phyloP scores from a whole-genome alignment of 1,140 invertebrate species.

The Tachypleus tridentatus region DNA sequence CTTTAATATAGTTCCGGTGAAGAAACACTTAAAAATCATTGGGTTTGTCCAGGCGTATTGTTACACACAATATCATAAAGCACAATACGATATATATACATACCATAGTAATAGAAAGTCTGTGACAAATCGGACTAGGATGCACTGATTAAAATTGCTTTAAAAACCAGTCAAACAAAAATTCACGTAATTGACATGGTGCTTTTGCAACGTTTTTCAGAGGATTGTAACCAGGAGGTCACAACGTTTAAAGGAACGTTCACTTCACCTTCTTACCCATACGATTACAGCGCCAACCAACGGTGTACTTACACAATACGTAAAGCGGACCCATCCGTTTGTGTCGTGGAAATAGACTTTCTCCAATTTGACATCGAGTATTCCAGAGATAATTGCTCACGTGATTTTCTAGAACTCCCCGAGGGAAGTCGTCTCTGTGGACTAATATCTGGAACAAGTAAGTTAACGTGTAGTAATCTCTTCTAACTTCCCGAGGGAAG shows the following conservation, averaged over 20 bases:
- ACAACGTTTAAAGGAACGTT: slow-evolving; percentile 15
- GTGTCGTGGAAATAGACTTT: slow-evolving; percentile 23
- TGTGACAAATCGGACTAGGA: too few relatives aligned
- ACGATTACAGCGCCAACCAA: slow-evolving; percentile 18
- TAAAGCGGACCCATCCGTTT: slow-evolving; percentile 20
- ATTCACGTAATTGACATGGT: background rate
- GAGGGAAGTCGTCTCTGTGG: slow-evolving; percentile 21
- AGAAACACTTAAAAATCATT: too few relatives aligned
- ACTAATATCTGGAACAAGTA: slow-evolving; percentile 15
- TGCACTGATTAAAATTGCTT: background rate
- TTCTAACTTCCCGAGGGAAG: slow-evolving; percentile 21
- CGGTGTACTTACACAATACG: slow-evolving; percentile 17
- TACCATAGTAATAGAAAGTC: too few relatives aligned
- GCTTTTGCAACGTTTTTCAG: background rate
- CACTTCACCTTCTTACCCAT: slow-evolving; percentile 22
- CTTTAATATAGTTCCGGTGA: too few relatives aligned
- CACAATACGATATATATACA: too few relatives aligned
- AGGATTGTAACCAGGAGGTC: slow-evolving; percentile 16
- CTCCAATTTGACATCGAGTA: slow-evolving; percentile 24
- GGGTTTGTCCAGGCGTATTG: too few relatives aligned
- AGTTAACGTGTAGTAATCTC: slow-evolving; percentile 6
- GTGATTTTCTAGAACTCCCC: slow-evolving; percentile 23
- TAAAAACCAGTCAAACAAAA: background rate
- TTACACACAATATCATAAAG: too few relatives aligned
- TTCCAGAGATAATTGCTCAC: slow-evolving; percentile 12